Conservation (phyloP, 1,140 invertebrate genomes). For the Drosophila sp. region DNA sequence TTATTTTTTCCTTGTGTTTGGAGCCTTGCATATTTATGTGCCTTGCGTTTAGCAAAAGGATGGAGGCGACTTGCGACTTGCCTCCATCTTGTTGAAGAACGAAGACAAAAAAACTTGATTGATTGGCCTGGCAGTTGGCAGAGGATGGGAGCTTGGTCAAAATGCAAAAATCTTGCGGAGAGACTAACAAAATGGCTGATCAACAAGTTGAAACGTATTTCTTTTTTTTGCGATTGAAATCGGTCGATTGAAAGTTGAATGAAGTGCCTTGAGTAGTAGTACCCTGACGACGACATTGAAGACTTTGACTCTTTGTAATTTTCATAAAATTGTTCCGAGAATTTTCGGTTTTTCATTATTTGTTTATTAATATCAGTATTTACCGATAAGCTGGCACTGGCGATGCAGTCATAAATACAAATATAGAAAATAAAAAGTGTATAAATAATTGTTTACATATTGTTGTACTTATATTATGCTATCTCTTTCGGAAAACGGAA, state of each 20-base stretch:
- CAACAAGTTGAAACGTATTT: not conserved
- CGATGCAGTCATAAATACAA: slow-evolving; percentile 45
- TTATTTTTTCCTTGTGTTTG: not conserved
- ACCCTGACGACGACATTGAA: not conserved
- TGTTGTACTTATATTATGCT: slow-evolving; percentile 1
- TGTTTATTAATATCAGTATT: slow-evolving; percentile 41
- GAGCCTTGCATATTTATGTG: slow-evolving; percentile 22
- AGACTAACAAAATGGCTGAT: slow-evolving; percentile 40
- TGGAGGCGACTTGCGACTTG: slow-evolving; percentile 4
- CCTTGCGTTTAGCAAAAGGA: slow-evolving; percentile 4
- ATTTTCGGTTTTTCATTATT: slow-evolving; percentile 54
- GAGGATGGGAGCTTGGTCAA: slow-evolving; percentile 15
- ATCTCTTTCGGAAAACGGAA: slow-evolving; percentile 24
- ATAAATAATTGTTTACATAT: slow-evolving; percentile 46
- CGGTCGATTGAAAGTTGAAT: slow-evolving; percentile 34
- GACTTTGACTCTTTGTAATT: slow-evolving; percentile 29
- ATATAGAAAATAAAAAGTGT: slow-evolving; percentile 42
- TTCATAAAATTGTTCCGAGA: slow-evolving; percentile 42
- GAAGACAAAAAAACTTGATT: slow-evolving; percentile 66
- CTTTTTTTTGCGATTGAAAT: not conserved
- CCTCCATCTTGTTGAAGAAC: slow-evolving; percentile 39
- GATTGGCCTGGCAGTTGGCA: slow-evolving; percentile 59
- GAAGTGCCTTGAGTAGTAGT: slow-evolving; percentile 22
- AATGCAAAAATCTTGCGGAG: slow-evolving; percentile 1
- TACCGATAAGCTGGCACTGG: slow-evolving; percentile 44